Evolutionary conservation across 2,797 vertebrate genomes (phyloP), one percentile per base, ranked within the genome.

Genomic region (Clangula hyemalis): DNA sequence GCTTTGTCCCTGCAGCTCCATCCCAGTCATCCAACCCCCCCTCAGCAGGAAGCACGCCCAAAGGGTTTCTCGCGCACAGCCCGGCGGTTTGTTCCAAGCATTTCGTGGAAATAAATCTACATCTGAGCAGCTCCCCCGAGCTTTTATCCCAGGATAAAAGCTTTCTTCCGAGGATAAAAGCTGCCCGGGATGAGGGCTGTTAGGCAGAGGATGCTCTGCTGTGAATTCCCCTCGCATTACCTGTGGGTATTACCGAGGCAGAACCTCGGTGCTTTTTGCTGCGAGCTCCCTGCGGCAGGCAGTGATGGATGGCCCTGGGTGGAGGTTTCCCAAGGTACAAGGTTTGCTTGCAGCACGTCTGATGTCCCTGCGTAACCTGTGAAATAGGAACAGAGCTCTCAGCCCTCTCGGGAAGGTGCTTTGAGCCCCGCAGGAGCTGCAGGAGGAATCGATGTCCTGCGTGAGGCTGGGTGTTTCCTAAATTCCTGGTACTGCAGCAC

Each of bases 51-150:
- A 30, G 39, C 61, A 30, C 14, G 25, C 51, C 51, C 62, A 15
- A 38, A 41, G 20, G 3, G 12, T 65, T 65, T 9, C 41, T 65
- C 22, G 11, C 32, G 1, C 1, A 2, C 36, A 49, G 5, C 14
- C 0, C 3, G 7, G 10, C 0, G 0, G 25, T 38, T 17, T 34
- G 78, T 81, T 58, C 32, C 0, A 25, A 61, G 9, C 9, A 18
- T 76, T 68, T 89, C 19, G 1, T 11, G 72, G 75, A 27, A 51
- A 51, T 32, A 64, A 64, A 28, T 39, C 38, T 78, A 22, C 69
- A 32, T 49, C 43, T 76, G 71, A 53, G 11, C 14, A 30, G 49
- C 11, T 81, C 57, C 58, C 24, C 4, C 0, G 2, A 51, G n/a
- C 24, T 65, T 1, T 0, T 58, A 76, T 82, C 51, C 25, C 15